Evolutionary conservation across 2,888 invertebrate genomes (phyloP), one percentile per base, ranked within the genome.

Genomic region (Noctua fimbriata): DNA sequence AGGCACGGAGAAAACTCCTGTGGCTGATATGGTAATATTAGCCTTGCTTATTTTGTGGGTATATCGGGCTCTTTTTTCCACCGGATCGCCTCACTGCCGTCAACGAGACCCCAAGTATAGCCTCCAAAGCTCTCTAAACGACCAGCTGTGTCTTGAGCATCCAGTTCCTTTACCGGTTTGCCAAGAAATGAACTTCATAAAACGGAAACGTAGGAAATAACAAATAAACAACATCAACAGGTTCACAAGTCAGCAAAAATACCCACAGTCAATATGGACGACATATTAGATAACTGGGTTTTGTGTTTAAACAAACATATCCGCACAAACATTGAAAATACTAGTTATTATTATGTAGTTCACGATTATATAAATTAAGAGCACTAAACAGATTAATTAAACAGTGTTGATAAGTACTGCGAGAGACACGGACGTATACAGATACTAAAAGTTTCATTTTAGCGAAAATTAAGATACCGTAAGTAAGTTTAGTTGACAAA

Each of bases 341-440:
- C 7, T 18, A 32, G 2, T 58, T 14, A 55, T 44, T n/a, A 32
- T 32, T 18, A 44, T 44, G 5, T 49, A 18, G 63, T 16, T 9
- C 28, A 44, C 24, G 18, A 58, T 58, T 75, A 58, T 70, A 70
- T 75, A 75, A 75, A 70, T 69, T 1, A 14, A 4, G 36, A 18
- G 14, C 14, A 47, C 10, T 5, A 21, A 49, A 49, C 16, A 21
- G 49, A 69, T 41, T 49, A 70, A 79, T 63, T 70, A 63, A 80
- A 79, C 71, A 79, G 81, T 79, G 24, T 71, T 80, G 36, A 47
- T 55, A 47, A 65, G 6, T 52, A 24, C 36, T 47, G 44, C 1
- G 44, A 18, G 71, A 24, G 21, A 14, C 10, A 18, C 52, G n/a
- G 52, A 52, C 71, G 70, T 44, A 41, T 9, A 41, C 12, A 16